Base-by-base conservation (phyloP, 2,797 vertebrate species). In the Pelochelys cantorii region DNA sequence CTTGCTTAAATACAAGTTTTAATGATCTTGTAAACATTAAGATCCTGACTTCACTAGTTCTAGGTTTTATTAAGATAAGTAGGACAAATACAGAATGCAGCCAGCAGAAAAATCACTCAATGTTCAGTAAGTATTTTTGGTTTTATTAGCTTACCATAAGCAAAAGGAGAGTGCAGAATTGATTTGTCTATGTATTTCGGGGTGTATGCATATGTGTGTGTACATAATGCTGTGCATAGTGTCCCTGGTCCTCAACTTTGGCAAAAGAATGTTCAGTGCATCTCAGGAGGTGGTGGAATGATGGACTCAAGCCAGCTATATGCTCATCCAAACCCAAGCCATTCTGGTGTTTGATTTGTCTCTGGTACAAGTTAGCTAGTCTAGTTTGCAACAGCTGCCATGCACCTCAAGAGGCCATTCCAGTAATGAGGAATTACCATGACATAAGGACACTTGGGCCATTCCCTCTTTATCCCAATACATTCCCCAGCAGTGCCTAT, bases 261-360 rank as follows among this genome's bases (percentile, higher is more conserved):
- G 90, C n/a, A 7, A 3, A 3, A 8, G 60, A 25, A 22, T 3
- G 2, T 20, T 68, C 18, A 23, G 18, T 37, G 25, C 84, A 82
- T 3, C 55, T 83, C 29, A 57, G 65, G 25, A 34, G 90, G 17
- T 29, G 83, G 91, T 42, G 31, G 25, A 0, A 60, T 34, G 84
- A 94, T 95, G 79, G 81, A 92, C 86, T 91, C 81, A 37, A 89
- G 80, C 91, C 23, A 81, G 84, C 83, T 86, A 42, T 59, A 90
- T 83, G 74, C 57, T 95, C 94, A 88, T 60, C 85, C 83, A 31
- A 57, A 42, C 56, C 74, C 2, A 3, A 92, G 90, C 90, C 86
- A 56, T 75, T 95, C 87, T 86, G 80, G 56, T 94, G 82, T 96
- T 96, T 92, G 93, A 88, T 37, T 77, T 5, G 1, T 90, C 86